Conservation (phyloP, 2,888 invertebrate genomes). For the Himalopsyche tibetana region DNA sequence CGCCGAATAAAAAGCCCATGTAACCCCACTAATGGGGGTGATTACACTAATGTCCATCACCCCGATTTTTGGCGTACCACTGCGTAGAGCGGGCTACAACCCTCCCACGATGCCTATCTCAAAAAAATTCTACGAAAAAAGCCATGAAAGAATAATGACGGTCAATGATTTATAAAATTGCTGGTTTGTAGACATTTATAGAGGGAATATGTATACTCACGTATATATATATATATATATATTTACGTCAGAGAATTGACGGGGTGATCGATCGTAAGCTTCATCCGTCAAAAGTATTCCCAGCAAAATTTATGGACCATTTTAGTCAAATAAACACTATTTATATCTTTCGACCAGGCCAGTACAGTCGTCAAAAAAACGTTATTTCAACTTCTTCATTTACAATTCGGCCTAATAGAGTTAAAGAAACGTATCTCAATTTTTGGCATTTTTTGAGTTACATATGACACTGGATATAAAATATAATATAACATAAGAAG, state of each 20-base stretch:
- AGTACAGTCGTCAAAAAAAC: too few relatives aligned
- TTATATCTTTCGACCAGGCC: too few relatives aligned
- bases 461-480: too few relatives aligned
- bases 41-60: conserved; percentile 53
- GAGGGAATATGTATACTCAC: not conserved
- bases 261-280: not conserved
- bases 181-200: conserved; percentile 43
- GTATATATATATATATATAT: too few relatives aligned
- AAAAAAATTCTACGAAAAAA: conserved; percentile 1
- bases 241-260: not conserved
- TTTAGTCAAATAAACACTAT: too few relatives aligned
- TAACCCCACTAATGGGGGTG: conserved; percentile 50
- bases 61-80: not conserved
- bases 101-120: conserved; percentile 11
- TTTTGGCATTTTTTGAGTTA: too few relatives aligned
- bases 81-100: not conserved
- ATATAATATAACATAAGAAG: too few relatives aligned
- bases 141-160: conserved; percentile 45
- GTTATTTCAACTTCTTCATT: too few relatives aligned
- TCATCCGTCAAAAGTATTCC: not conserved
- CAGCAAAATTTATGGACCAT: too few relatives aligned
- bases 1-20: conserved; percentile 37
- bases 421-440: too few relatives aligned
- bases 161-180: conserved; percentile 54
- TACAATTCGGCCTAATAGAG: too few relatives aligned